Percentiles rank a stretch among this genome's conserved stretches.
Evolutionary conservation across 2,113 vertebrate species (phyloP).

Genomic region (Ciconia stormi): DNA sequence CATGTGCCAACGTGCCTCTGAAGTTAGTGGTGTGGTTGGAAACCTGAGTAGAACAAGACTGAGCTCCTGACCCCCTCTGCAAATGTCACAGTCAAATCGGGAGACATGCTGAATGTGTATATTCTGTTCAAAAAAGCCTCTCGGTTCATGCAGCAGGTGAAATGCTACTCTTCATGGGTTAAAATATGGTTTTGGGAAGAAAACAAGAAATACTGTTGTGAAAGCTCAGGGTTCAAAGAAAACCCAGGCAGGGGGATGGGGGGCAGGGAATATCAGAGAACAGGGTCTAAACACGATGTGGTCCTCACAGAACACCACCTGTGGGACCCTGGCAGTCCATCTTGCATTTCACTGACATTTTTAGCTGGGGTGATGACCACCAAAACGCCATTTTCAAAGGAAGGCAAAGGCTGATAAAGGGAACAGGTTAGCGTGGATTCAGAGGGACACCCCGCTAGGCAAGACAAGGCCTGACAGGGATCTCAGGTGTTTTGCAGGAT

Average conservation of each 20-base stretch:
- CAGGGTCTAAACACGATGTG: background rate
- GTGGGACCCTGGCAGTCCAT: background rate
- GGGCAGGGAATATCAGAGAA: background rate
- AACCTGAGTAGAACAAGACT: background rate
- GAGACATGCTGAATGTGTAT: background rate
- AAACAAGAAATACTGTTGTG: background rate
- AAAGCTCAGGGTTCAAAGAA: background rate
- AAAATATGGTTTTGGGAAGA: background rate
- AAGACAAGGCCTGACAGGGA: background rate
- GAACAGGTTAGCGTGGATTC: background rate
- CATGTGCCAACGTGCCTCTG: background rate
- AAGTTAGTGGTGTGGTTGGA: background rate
- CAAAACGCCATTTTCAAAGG: background rate
- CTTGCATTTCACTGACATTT: background rate
- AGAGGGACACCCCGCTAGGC: background rate
- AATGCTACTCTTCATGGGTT: background rate
- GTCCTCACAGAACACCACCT: background rate
- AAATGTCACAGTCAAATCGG: background rate
- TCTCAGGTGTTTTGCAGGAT: too few relatives aligned
- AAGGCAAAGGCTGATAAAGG: background rate
- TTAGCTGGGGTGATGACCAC: background rate
- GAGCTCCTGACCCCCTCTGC: background rate
- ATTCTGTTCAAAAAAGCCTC: background rate
- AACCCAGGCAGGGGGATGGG: background rate
- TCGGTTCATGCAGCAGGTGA: background rate